Percentiles rank a stretch among this genome's conserved stretches.
These are phyloP conservation scores for Pollachius pollachius DNA, from an alignment of 2,113 vertebrate species.

Conservation along the genomic window DNA sequence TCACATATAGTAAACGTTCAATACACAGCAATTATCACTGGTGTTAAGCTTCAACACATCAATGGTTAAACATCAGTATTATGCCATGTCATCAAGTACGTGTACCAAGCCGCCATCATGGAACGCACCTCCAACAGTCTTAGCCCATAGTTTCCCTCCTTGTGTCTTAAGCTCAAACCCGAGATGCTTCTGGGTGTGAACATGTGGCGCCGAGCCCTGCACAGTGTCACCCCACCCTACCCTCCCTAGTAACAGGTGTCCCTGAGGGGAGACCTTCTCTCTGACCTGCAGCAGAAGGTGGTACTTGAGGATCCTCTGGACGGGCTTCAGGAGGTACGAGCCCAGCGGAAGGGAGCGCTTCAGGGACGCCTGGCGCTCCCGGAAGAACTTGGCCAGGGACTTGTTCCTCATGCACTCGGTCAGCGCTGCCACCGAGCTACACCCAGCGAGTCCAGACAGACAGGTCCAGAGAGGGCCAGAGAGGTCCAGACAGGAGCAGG, in stretches of 20 bases:
- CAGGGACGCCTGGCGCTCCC: constrained; percentile 83
- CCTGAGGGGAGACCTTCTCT: background rate
- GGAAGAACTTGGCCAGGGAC: constrained; percentile 84
- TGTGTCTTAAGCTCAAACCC: too few relatives aligned
- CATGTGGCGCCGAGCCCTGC: too few relatives aligned
- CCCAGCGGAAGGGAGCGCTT: constrained; percentile 85
- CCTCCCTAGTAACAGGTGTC: background rate
- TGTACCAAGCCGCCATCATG: too few relatives aligned
- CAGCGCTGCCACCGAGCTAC: constrained; percentile 85
- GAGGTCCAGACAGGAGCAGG: background rate
- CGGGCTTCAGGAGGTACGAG: constrained; percentile 91
- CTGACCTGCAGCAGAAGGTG: constrained; percentile 91
- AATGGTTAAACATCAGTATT: too few relatives aligned
- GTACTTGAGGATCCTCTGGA: constrained; percentile 97
- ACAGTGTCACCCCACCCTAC: too few relatives aligned
- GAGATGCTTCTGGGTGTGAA: too few relatives aligned
- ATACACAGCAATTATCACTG: too few relatives aligned
- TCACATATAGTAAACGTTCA: too few relatives aligned
- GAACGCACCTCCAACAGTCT: too few relatives aligned
- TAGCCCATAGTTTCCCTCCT: too few relatives aligned
- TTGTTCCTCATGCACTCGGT: constrained; percentile 91
- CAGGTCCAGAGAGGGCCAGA: background rate
- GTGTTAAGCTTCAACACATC: too few relatives aligned
- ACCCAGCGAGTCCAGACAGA: background rate
- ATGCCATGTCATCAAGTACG: too few relatives aligned